A percentile compares a stretch with the other conserved stretches of the same genome.
phyloP scores from a whole-genome alignment of 1,140 invertebrate genomes.

The Eueides isabella region DNA sequence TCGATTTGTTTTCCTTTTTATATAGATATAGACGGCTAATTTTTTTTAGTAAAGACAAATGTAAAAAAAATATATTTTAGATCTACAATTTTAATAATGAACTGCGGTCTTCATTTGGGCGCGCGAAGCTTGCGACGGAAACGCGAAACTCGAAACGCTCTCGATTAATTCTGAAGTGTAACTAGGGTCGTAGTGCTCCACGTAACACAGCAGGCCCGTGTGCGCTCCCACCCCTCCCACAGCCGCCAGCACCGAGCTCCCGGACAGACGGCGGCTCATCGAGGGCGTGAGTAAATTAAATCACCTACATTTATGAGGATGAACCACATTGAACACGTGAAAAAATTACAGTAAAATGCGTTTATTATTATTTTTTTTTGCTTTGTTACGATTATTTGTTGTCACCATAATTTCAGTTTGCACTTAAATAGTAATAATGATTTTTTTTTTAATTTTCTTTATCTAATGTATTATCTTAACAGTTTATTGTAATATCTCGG shows the following conservation, averaged over 20 bases:
- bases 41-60: constrained; percentile 53
- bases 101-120: constrained; percentile 3
- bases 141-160: background rate
- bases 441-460: background rate
- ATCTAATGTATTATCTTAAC: constrained; percentile 10
- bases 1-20: constrained; percentile 49
- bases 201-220: background rate
- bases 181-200: background rate
- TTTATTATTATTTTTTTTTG: constrained; percentile 17
- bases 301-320: no score
- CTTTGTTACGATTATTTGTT: constrained; percentile 33
- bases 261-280: background rate
- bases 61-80: constrained; percentile 41
- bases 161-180: background rate
- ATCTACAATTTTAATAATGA: constrained; percentile 4
- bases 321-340: background rate
- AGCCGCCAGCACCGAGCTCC: background rate
- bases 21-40: constrained; percentile 55
- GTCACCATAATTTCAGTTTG: constrained; percentile 28
- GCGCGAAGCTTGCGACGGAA: background rate
- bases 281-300: constrained; percentile 2
- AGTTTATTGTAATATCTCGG: constrained; percentile 4
- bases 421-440: constrained; percentile 30
- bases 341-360: background rate
- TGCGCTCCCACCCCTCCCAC: background rate